These are phyloP conservation scores for Carlito syrichta DNA, from an alignment of 2,113 vertebrate species.

Conservation along the genomic window DNA sequence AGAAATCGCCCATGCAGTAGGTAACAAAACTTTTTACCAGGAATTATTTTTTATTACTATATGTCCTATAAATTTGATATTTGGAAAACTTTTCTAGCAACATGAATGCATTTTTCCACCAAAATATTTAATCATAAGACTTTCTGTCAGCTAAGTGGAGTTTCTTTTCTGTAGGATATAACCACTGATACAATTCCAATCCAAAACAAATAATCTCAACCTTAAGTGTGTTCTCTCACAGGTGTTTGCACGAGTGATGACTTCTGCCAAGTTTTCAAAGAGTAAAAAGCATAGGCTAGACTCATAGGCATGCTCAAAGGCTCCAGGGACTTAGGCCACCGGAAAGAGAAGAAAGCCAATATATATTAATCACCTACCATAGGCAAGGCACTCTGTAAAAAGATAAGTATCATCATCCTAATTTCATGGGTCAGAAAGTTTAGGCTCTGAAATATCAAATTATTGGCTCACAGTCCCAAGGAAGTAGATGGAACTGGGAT, in stretches of 20 bases:
- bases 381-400: slow-evolving; percentile 1
- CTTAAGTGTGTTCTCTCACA: background rate
- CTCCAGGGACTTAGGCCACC: background rate
- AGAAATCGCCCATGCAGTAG: background rate
- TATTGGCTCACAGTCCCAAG: slow-evolving; percentile 31
- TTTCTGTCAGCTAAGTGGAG: background rate
- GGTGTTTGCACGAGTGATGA: background rate
- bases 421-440: background rate
- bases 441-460: background rate
- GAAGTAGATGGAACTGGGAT: background rate
- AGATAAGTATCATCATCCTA: background rate
- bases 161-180: background rate
- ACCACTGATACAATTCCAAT: background rate
- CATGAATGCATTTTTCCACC: background rate
- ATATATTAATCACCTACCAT: slow-evolving; percentile 6
- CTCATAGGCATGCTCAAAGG: background rate
- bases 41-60: background rate
- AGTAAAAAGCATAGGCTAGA: background rate
- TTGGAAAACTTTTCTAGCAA: background rate
- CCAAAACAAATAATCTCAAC: background rate
- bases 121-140: background rate
- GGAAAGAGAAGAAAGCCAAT: background rate
- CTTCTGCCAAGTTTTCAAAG: background rate
- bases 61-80: background rate
- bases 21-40: background rate